These are phyloP conservation scores for Stichodactyla mertensii DNA, from an alignment of 64 coral and sea anemone species.

Conservation along the genomic window DNA sequence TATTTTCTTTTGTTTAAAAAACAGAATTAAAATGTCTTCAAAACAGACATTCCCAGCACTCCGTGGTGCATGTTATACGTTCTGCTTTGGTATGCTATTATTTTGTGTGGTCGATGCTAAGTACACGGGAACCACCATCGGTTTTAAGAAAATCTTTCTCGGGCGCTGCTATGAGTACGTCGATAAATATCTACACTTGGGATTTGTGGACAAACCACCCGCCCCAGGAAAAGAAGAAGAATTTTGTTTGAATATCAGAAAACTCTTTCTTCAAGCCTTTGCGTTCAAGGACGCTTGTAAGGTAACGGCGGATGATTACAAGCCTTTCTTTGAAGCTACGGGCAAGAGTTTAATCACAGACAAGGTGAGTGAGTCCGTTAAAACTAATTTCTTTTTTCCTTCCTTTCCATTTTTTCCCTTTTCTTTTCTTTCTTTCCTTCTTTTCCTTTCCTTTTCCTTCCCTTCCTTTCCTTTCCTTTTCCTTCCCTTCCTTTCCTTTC, in stretches of 20 bases:
- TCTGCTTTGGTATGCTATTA: neutral
- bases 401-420: neutral
- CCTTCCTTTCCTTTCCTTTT: neutral
- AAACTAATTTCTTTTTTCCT: too few relatives aligned
- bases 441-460: neutral
- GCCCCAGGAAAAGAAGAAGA: neutral
- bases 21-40: too few relatives aligned
- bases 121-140: neutral
- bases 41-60: too few relatives aligned
- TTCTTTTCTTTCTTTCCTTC: neutral
- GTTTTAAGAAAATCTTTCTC: neutral
- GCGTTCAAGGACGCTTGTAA: neutral
- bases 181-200: neutral
- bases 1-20: too few relatives aligned
- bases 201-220: neutral
- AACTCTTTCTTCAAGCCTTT: neutral
- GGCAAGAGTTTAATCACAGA: neutral
- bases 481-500: too few relatives aligned
- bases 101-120: neutral
- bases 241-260: neutral
- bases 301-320: neutral
- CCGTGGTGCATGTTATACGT: too few relatives aligned
- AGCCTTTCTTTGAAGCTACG: neutral
- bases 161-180: neutral
- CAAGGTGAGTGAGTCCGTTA: neutral